Evolutionary conservation across 2,888 invertebrate species (phyloP), one percentile per base, ranked within the genome.

Genomic region (Synergus itoensis): DNA sequence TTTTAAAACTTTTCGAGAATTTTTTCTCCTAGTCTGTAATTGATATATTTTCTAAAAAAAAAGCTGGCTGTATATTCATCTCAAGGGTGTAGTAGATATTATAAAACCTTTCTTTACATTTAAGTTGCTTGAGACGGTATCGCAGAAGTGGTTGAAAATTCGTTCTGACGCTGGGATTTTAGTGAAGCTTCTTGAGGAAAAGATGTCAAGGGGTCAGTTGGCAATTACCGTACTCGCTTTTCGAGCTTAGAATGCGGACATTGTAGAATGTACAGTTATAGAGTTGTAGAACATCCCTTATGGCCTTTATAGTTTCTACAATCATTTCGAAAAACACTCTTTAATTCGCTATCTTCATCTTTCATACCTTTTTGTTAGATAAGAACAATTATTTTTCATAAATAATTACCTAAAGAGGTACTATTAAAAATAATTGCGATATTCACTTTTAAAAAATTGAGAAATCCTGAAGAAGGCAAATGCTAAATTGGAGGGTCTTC

Each of bases 151-250:
- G 63, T 2, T 63, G 36, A 11, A 63, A 64, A 64, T 64, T 64
- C 16, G 64, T 64, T 40, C 45, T 45, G 45, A 45, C 9, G 40
- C n/a, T 64, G 64, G 64, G 40, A 64, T 64, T 64, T 64, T 36
- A 64, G 64, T 7, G 41, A 64, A 64, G 40, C 40, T 64, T 64
- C 40, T 64, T 28, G 64, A 64, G 64, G 40, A 64, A 62, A 64
- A 40, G 64, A 64, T 64, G 64, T 64, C 64, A 64, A 64, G 64
- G 64, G 64, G 64, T 64, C 40, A 40, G 36, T 45, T 45, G 45
- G 45, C 45, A 45, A 45, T 45, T 45, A 45, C 45, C 45, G 45
- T 45, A 45, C 12, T 45, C 45, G 14, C 45, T 45, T 45, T 45
- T 45, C 11, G 45, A 45, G 12, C 14, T 11, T 45, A 45, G 45